These are phyloP conservation scores for Chlorodrepanis virens DNA, from an alignment of 2,113 vertebrate species.

Conservation along the genomic window DNA sequence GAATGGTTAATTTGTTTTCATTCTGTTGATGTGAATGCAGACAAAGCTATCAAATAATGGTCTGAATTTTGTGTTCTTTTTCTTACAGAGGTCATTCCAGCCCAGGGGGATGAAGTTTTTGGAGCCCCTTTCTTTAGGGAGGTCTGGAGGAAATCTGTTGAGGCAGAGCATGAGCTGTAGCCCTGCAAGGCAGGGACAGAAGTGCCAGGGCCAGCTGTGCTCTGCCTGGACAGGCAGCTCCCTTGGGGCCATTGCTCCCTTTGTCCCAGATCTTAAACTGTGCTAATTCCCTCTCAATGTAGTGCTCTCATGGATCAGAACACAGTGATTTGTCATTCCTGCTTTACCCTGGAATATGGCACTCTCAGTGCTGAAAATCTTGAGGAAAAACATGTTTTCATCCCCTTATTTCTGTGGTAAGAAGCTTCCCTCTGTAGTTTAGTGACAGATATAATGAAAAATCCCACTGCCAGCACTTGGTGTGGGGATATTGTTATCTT, in stretches of 20 bases:
- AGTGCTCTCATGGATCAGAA: not conserved
- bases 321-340: not conserved
- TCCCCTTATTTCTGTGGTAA: constrained; percentile 32
- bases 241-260: not conserved
- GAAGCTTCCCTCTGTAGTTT: constrained; percentile 13
- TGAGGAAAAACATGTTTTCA: constrained; percentile 22
- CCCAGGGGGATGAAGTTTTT: not conserved
- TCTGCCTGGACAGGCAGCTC: not conserved
- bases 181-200: not conserved
- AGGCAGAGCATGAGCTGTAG: not conserved
- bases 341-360: not conserved
- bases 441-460: constrained; percentile 27
- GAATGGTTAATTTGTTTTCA: not conserved
- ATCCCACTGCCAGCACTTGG: not conserved
- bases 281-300: not conserved
- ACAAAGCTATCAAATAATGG: not conserved
- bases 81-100: not conserved
- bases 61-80: not conserved
- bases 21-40: not conserved
- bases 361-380: not conserved
- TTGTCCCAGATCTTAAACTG: not conserved
- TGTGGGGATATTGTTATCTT: constrained; percentile 53
- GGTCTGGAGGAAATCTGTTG: not conserved
- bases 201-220: not conserved
- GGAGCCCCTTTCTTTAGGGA: not conserved